Percentiles rank a stretch among this genome's conserved stretches.
Evolutionary conservation across 2,888 invertebrate genomes (phyloP).

Genomic region (Andrena bicolor): DNA sequence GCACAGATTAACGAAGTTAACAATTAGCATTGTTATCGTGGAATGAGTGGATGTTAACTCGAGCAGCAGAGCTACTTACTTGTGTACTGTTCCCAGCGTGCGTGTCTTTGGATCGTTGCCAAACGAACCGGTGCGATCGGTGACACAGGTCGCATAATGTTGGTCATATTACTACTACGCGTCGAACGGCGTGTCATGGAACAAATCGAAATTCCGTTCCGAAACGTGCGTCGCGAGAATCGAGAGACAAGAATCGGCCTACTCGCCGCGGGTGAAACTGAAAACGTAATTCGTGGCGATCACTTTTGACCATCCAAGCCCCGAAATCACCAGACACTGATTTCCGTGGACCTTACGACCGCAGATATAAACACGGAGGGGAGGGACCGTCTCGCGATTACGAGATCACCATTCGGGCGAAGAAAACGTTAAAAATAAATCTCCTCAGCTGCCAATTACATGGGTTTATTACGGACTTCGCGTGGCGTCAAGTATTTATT

Average conservation of each 20-base stretch:
- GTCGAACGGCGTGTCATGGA: conserved; percentile 38
- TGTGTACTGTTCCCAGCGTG: conserved; percentile 79
- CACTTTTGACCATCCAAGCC: neutral
- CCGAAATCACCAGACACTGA: conserved; percentile 22
- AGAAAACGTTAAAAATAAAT: conserved; percentile 46
- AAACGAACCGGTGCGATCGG: conserved; percentile 76
- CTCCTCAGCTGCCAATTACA: conserved; percentile 31
- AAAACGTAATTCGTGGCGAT: neutral
- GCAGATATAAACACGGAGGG: conserved; percentile 7
- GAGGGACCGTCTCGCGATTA: neutral
- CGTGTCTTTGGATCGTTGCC: conserved; percentile 80
- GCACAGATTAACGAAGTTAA: neutral
- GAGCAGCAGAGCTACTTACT: conserved; percentile 76
- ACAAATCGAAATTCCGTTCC: conserved; percentile 10
- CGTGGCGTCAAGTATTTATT: neutral
- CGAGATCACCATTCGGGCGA: neutral
- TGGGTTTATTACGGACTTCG: conserved; percentile 9
- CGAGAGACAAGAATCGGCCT: no score
- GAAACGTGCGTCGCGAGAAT: neutral
- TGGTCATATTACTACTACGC: conserved; percentile 68
- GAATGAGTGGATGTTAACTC: neutral
- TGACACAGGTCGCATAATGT: conserved; percentile 74
- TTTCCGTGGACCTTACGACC: neutral
- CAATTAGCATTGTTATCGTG: neutral
- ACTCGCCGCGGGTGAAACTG: neutral